These are phyloP conservation scores for Equus przewalskii DNA, from an alignment of 2,113 vertebrate species.

Conservation along the genomic window DNA sequence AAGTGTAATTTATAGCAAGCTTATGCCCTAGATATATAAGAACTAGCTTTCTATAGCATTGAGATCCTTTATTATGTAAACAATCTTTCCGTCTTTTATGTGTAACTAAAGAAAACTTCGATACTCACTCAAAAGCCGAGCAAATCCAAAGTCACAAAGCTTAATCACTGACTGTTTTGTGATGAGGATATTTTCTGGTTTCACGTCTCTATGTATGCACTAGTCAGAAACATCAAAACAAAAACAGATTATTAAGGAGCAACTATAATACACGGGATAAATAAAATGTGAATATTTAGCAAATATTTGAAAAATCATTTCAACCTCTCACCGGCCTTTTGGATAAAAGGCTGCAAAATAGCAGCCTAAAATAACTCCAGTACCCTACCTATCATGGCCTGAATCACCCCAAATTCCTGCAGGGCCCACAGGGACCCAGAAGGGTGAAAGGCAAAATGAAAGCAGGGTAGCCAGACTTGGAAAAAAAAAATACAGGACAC, in stretches of 20 bases:
- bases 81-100: slow-evolving; percentile 17
- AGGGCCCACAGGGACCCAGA: not conserved
- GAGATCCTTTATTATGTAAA: not conserved
- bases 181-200: slow-evolving; percentile 98
- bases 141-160: slow-evolving; percentile 98
- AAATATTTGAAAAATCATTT: not conserved
- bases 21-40: not conserved
- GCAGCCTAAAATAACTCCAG: slow-evolving; percentile 39
- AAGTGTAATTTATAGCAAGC: not conserved
- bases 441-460: slow-evolving; percentile 21
- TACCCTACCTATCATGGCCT: not conserved
- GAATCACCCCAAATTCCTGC: slow-evolving; percentile 16
- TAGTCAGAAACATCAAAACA: slow-evolving; percentile 80
- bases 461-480: not conserved
- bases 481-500: not conserved
- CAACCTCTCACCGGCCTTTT: not conserved
- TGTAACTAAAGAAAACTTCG: rapidly evolving
- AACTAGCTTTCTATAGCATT: not conserved
- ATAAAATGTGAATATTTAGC: slow-evolving; percentile 23
- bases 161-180: slow-evolving; percentile 97
- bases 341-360: not conserved
- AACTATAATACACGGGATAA: not conserved
- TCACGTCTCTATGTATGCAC: slow-evolving; percentile 98
- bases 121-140: slow-evolving; percentile 96
- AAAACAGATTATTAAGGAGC: slow-evolving; percentile 54